These are phyloP conservation scores for Caprella mutica DNA, from an alignment of 2,888 invertebrate genomes.

Conservation along the genomic window DNA sequence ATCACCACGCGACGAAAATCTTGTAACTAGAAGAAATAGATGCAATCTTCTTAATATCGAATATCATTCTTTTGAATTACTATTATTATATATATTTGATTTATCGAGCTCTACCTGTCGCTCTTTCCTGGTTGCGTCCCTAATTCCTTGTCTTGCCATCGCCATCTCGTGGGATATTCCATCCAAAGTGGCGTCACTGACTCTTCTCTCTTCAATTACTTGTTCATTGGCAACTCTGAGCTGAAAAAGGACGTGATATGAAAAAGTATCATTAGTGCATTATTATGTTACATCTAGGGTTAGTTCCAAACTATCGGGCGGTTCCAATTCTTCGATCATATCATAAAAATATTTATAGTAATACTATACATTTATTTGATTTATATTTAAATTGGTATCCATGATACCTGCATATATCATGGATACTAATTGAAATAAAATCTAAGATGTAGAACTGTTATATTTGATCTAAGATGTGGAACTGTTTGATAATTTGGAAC, in stretches of 20 bases:
- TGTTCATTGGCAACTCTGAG: slow-evolving; percentile 24
- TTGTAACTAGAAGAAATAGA: neutral
- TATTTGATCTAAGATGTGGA: no score
- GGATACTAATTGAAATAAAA: neutral
- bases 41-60: no score
- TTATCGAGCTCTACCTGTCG: no score
- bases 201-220: slow-evolving; percentile 22
- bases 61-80: no score
- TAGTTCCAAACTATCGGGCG: neutral
- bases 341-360: no score
- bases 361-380: no score
- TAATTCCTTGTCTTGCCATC: slow-evolving; percentile 58
- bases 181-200: slow-evolving; percentile 24
- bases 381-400: no score
- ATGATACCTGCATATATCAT: neutral
- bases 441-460: no score
- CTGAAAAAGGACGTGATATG: neutral
- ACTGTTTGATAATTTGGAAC: neutral
- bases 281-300: neutral
- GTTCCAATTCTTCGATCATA: neutral
- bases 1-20: slow-evolving; percentile 4
- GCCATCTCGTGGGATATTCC: slow-evolving; percentile 51
- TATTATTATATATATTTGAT: no score
- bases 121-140: slow-evolving; percentile 62
- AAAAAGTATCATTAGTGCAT: neutral